Evolutionary conservation across 2,888 invertebrate genomes (phyloP).

Genomic region (Ennomos quercinarius): DNA sequence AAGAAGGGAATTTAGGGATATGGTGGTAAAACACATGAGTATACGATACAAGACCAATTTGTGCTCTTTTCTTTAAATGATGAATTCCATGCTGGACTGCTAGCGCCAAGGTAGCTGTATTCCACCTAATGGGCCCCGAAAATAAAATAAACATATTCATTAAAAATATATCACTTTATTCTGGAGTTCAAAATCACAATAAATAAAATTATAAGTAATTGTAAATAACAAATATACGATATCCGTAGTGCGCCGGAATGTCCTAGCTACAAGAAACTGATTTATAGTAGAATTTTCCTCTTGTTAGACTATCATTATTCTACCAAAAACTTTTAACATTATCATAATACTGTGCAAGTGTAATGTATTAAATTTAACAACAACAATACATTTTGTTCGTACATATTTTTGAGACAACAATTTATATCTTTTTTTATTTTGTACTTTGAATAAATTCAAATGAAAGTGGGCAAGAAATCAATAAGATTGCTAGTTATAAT

Average conservation of each 20-base stretch:
- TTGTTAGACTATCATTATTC: not conserved
- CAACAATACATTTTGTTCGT: conserved; percentile 25
- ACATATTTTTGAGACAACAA: conserved; percentile 40
- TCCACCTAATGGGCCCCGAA: no score
- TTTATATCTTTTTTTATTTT: conserved; percentile 12
- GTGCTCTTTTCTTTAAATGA: no score
- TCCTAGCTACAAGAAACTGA: conserved; percentile 1
- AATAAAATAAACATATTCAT: conserved; percentile 28
- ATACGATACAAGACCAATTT: no score
- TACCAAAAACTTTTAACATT: conserved; percentile 3
- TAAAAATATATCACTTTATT: conserved; percentile 80
- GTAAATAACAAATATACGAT: conserved; percentile 34
- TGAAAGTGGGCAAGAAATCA: conserved; percentile 9
- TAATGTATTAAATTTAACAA: conserved; percentile 10
- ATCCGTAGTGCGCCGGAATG: conserved; percentile 22
- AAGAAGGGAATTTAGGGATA: no score
- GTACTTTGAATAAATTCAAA: conserved; percentile 14
- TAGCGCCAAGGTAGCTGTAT: no score
- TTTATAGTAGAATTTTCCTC: not conserved
- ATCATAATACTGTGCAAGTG: conserved; percentile 29
- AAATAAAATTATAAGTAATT: conserved; percentile 40
- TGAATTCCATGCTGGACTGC: no score
- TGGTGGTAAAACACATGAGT: no score
- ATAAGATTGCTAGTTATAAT: not conserved
- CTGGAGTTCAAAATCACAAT: conserved; percentile 57